Base-by-base conservation (phyloP, 2,113 vertebrate species). In the Nanorana parkeri region DNA sequence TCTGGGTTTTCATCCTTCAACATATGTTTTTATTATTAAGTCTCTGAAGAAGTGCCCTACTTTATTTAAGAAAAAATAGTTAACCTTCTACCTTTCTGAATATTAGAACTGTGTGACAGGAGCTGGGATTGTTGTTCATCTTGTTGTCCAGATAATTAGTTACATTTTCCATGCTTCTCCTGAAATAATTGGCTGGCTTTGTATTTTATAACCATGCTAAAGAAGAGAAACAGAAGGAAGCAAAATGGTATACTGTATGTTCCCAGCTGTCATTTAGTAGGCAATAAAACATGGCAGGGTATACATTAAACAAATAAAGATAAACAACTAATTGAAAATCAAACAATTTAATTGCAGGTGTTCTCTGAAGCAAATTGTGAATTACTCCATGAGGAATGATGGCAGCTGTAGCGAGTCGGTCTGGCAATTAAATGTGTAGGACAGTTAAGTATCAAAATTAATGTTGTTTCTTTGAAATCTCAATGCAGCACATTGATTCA, bases 281-380 rank as follows among this genome's bases (percentile, higher is more conserved):
- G 56, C 55, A 64, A 71, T 54, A 69, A 65, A 65, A 81, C 41
- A 64, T 65, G 20, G 68, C 41, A 65, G 36, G 36, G 36, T 21
- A 24, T 65, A 81, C 47, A 81, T 73, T 72, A 63, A 54, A 58
- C 47, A 73, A 73, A 81, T 73, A 65, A 72, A 65, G 68, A 64
- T 68, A 73, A 73, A 64, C 66, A 79, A 58, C 68, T 52, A 20
- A 65, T 68, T 72, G 21, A 21, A 24, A 81, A 81, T 64, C 54
- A 68, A 58, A 24, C 20, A 69, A 58, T 68, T 69, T 60, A 58
- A 79, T 79, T 56, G 65, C 77, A 47, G 65, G 77, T 79, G 54
- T 69, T 79, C 21, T 60, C 26, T 36, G 21, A 68, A 54, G 47
- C 58, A 24, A 29, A 55, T 54, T 51, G 58, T 54, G 21, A 71